Evolutionary conservation across 2,113 vertebrate species (phyloP).

Genomic region (Chinchilla lanigera): DNA sequence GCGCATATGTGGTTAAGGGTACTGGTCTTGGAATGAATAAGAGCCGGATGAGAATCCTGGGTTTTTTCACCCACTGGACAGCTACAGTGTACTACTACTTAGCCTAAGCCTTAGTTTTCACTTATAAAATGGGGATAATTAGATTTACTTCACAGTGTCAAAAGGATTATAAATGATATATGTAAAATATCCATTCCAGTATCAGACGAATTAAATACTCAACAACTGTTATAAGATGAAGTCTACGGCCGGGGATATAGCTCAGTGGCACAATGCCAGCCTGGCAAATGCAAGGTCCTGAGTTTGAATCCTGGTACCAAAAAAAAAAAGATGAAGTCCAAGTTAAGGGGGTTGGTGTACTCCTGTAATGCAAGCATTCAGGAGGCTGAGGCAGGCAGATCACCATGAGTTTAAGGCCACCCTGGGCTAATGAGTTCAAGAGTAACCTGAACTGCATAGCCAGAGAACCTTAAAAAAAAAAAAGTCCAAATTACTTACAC

Average conservation of each 20-base stretch:
- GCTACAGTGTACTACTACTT: not conserved
- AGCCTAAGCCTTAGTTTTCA: not conserved
- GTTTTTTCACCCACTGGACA: not conserved
- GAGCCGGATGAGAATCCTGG: not conserved
- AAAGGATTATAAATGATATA: not conserved
- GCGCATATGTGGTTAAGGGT: not conserved
- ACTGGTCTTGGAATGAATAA: not conserved
- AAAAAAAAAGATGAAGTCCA: not conserved
- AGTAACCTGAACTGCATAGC: not conserved
- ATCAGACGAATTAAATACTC: not conserved
- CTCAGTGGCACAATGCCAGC: no score
- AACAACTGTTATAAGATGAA: slow-evolving; percentile 1
- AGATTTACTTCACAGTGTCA: not conserved
- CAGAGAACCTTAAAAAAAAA: not conserved
- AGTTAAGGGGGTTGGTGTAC: not conserved
- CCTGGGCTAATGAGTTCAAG: not conserved
- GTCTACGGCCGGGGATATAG: not conserved
- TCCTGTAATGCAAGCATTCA: not conserved
- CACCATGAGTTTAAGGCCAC: not conserved
- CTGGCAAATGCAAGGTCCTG: no score
- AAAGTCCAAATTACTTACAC: not conserved
- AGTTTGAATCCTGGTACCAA: no score
- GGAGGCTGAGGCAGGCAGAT: no score
- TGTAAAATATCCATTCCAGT: not conserved
- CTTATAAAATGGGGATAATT: slow-evolving; percentile 6